Evolutionary conservation across 53 echinoderm and acorn worm species (phyloP), one percentile per base, ranked within the genome.

Genomic region (Arbacia lixula): DNA sequence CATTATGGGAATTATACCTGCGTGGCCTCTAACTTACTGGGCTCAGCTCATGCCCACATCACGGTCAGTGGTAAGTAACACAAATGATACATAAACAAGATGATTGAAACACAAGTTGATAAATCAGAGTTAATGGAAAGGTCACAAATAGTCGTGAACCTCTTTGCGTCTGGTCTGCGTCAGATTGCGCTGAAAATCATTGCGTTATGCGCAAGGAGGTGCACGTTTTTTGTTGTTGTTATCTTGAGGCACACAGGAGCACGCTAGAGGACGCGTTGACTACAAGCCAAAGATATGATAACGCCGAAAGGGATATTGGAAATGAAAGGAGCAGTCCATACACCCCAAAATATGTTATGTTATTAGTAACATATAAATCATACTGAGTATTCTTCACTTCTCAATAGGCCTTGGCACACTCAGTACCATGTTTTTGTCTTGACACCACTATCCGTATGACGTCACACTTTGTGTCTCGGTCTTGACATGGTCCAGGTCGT

Each of bases 1-100:
- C 57, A 88, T 34, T 88, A 88, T 27, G 84, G 74, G 3, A 88
- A 72, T 29, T 88, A 88, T 42, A 65, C 84, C 6, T 88, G 88
- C 12, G 37, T 61, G 6, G 84, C 76, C 0, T 54, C 35, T 12
- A 88, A 88, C 33, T 5, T 75, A 32, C 46, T 88, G 30, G 88
- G 88, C 22, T 25, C 55, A 24, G 53, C 74, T 21, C 42, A 62
- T 53, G 84, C 63, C 4, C 46, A 17, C 37, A 84, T 88, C 20
- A 66, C 60, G 1, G 68, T 88, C 5, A 84, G 63, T 0, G 88
- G 88, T 88, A 57, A 1, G 79, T 78, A 11, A 11, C 21, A 56
- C n/a, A 56, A 14, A 56, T 20, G 10, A 46, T 46, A n/a, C n/a
- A n/a, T n/a, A n/a, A n/a, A n/a, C n/a, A n/a, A n/a, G n/a, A n/a